Conservation (phyloP, 2,797 vertebrate species). For the Sebastes hubbsi region DNA sequence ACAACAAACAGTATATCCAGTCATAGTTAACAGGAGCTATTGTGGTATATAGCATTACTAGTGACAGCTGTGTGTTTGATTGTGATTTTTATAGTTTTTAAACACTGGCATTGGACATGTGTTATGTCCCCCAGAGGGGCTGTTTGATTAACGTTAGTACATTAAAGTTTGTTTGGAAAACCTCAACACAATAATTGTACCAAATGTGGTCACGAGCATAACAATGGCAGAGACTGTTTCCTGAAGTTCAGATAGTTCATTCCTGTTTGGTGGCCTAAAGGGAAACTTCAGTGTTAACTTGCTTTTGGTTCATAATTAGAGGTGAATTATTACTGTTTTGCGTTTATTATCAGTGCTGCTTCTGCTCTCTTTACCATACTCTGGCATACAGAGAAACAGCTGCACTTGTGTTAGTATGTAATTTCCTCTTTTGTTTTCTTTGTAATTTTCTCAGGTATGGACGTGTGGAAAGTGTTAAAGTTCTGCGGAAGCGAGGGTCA, state of each 20-base stretch:
- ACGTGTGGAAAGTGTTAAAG: conserved; percentile 99
- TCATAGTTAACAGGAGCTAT: background rate
- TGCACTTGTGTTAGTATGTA: conserved; percentile 7
- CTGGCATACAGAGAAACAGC: background rate
- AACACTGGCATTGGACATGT: background rate
- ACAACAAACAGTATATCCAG: background rate
- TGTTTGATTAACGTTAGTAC: background rate
- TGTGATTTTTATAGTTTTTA: background rate
- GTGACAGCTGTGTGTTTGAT: background rate
- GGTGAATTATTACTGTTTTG: background rate
- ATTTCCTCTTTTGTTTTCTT: conserved; percentile 46
- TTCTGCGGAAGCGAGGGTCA: conserved; percentile 97
- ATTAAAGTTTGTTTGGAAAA: background rate
- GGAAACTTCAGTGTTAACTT: background rate
- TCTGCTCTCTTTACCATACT: background rate
- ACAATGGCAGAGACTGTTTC: background rate
- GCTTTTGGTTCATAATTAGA: background rate
- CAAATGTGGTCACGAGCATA: background rate
- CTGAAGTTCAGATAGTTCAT: background rate
- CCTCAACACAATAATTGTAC: background rate
- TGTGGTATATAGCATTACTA: background rate
- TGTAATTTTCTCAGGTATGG: conserved; percentile 90
- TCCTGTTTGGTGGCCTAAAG: background rate
- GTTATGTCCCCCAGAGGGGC: background rate
- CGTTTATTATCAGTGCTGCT: background rate